These are phyloP conservation scores for Trematomus bernacchii DNA, from an alignment of 2,797 vertebrate species.

Conservation along the genomic window DNA sequence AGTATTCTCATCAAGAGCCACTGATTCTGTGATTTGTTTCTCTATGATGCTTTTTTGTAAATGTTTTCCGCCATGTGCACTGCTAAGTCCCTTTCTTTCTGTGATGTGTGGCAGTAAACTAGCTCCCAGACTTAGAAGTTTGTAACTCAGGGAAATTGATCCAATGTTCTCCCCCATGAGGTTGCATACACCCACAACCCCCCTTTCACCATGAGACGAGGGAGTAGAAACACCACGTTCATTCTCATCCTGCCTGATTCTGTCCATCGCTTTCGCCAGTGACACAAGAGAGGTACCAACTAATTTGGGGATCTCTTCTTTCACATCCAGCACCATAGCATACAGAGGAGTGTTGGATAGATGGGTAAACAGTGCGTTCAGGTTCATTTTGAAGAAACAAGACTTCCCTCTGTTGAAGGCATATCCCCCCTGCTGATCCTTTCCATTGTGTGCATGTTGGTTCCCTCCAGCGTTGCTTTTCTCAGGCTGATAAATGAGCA, in stretches of 20 bases:
- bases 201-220: conserved; percentile 74
- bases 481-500: conserved; percentile 79
- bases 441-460: neutral
- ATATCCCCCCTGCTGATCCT: conserved; percentile 26
- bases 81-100: conserved; percentile 37
- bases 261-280: conserved; percentile 70
- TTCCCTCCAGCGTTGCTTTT: neutral
- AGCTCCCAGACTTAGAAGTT: conserved; percentile 84
- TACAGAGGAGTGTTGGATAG: conserved; percentile 83
- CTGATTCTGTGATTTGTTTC: neutral
- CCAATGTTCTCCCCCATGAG: conserved; percentile 82
- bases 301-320: conserved; percentile 76
- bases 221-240: conserved; percentile 61
- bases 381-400: conserved; percentile 89
- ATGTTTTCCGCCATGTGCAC: conserved; percentile 1
- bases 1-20: conserved; percentile 12
- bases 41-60: conserved; percentile 13
- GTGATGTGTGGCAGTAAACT: conserved; percentile 69
- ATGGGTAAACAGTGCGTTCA: conserved; percentile 75
- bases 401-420: conserved; percentile 91
- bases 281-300: conserved; percentile 86
- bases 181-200: conserved; percentile 74
- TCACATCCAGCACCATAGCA: conserved; percentile 84
- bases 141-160: conserved; percentile 84
- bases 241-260: conserved; percentile 72